Base-by-base conservation (phyloP, 2,113 vertebrate species). In the Rhabdornis inornatus region DNA sequence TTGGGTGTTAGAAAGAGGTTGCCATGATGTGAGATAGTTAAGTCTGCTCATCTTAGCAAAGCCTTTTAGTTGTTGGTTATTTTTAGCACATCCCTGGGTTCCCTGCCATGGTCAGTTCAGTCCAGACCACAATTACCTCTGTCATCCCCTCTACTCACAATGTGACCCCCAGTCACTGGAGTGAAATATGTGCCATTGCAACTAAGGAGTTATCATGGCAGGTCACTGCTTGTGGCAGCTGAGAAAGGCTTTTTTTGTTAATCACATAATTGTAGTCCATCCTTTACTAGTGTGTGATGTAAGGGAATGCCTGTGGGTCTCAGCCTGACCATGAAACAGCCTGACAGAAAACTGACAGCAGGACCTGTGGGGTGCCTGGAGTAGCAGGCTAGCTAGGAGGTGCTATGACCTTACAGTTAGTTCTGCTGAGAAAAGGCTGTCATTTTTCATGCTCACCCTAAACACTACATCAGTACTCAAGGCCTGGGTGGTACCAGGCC, bases 201-300 rank as follows among this genome's bases (percentile, higher is more conserved):
- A 23, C 14, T 83, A 40, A 35, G 2, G 3, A 39, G 19, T 15
- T 28, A 39, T 47, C 50, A n/a, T 27, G 55, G 20, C 16, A 88
- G 30, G 5, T 10, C 1, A 0, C 27, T 65, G 7, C 25, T 75
- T 60, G 19, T 44, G 68, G 39, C 35, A 47, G 47, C 22, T 68
- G 27, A 40, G 35, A 63, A 69, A 83, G 14, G 35, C 13, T 65
- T 23, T 39, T 25, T 52, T 52, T 49, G 15, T 37, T 45, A 6
- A 28, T 25, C 15, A 14, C 13, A 13, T 30, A 28, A 4, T 30
- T 2, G 0, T 12, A 9, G 18, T 25, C 87, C 4, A 1, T 60
- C 15, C 33, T 70, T 92, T 28, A 21, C 7, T 14, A 20, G 8
- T 17, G 7, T 27, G 25, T 8, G 14, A 14, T 0, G 0, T 57